phyloP scores from a whole-genome alignment of 2,888 invertebrate species.

The Phaedon cochleariae region DNA sequence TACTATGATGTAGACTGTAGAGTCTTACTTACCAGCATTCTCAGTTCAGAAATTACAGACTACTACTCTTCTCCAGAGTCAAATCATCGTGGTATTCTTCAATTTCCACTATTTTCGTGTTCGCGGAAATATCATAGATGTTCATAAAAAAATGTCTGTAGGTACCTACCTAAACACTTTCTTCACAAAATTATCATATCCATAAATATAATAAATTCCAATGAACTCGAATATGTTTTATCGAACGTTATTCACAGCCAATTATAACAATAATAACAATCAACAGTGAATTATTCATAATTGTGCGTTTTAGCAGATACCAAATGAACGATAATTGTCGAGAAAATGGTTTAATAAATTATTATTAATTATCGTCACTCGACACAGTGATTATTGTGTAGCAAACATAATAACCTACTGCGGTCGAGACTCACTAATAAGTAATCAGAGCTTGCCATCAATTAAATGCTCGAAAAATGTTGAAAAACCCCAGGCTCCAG shows the following conservation, averaged over 20 bases:
- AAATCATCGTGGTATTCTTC: too few relatives aligned
- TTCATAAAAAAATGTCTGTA: too few relatives aligned
- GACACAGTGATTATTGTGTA: slow-evolving; percentile 17
- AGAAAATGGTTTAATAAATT: slow-evolving; percentile 20
- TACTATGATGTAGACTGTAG: too few relatives aligned
- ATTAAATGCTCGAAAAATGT: neutral
- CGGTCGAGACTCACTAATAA: slow-evolving; percentile 14
- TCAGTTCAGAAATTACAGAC: too few relatives aligned
- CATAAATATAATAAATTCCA: neutral
- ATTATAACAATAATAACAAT: slow-evolving; percentile 10
- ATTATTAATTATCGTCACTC: slow-evolving; percentile 15
- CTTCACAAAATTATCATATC: too few relatives aligned
- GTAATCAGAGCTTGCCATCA: slow-evolving; percentile 16
- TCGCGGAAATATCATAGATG: too few relatives aligned
- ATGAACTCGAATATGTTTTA: neutral
- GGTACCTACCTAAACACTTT: too few relatives aligned
- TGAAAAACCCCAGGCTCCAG: neutral
- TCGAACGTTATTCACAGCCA: neutral
- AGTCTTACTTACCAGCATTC: too few relatives aligned
- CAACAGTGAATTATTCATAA: slow-evolving; percentile 7
- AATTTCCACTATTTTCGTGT: too few relatives aligned
- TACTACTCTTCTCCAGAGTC: too few relatives aligned
- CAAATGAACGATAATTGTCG: slow-evolving; percentile 22
- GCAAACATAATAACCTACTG: slow-evolving; percentile 4
- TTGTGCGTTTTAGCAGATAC: slow-evolving; percentile 14